Base-by-base conservation (phyloP, 2,113 vertebrate genomes). In the Poecile atricapillus region DNA sequence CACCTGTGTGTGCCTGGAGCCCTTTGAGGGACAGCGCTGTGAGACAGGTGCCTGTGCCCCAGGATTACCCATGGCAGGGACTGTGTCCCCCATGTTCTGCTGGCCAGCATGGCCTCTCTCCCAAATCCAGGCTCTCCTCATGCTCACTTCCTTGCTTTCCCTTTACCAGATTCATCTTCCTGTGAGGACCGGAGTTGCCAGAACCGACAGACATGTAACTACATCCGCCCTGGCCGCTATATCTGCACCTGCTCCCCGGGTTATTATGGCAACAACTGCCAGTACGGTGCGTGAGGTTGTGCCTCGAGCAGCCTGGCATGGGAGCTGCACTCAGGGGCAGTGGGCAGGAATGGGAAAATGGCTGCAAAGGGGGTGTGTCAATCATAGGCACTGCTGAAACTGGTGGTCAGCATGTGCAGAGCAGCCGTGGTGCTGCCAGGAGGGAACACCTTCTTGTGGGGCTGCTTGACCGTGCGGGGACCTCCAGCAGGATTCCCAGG, bases 1-100 rank as follows among this genome's bases (percentile, higher is more conserved):
- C 97, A 98, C 97, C 90, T 99, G 99, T 35, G 37, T 97, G 56
- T 99, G 99, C 83, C 91, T 96, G 3, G 89, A 97, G 58, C 94
- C 97, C 89, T 99, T 99, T 90, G 97, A 97, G 41, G 99, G 99
- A 93, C 94, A 63, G 16, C 98, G 95, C 95, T 99, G 99, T 6
- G 98, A 99, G 96, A 98, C 98, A 98, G 99, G 99, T 99, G 94
- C 94, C 59, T 31, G 68, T 3, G 4, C 33, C 63, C 53, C 2
- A 2, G n/a, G 5, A 39, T 5, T 4, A 18, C 41, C 86, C 56
- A 1, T 0, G 0, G 16, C 25, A 35, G 65, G 37, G 60, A 55
- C 62, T 22, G 14, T 23, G 20, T n/a, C 35, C 31, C 41, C 6
- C 2, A 0, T 33, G 16, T 43, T 65, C 79, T 9, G 13, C 11